Evolutionary conservation across 2,113 vertebrate species (phyloP).

Genomic region (Etia nguti): DNA sequence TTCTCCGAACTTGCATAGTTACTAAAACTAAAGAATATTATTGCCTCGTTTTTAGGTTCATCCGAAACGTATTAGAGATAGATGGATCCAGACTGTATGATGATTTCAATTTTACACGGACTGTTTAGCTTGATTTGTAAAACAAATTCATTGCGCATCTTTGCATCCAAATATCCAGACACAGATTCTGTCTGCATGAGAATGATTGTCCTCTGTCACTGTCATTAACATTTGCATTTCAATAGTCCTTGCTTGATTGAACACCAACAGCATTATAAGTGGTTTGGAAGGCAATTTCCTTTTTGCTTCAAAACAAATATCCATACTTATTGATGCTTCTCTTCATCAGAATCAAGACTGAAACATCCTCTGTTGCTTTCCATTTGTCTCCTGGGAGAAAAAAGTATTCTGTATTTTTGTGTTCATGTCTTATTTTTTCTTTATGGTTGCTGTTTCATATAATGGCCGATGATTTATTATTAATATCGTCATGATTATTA

Average conservation of each 20-base stretch:
- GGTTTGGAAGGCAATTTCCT: conserved; percentile 49
- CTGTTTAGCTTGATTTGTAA: conserved; percentile 11
- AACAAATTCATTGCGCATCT: neutral
- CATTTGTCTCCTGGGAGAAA: neutral
- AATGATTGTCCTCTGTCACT: conserved; percentile 37
- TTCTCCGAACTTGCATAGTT: neutral
- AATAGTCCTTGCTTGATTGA: conserved; percentile 50
- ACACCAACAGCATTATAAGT: conserved; percentile 46
- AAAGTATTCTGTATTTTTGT: neutral
- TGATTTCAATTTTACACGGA: neutral
- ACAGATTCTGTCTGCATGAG: neutral
- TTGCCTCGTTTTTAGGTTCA: neutral
- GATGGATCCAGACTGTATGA: neutral
- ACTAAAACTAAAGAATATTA: neutral
- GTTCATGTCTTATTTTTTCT: neutral
- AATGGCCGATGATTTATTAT: neutral
- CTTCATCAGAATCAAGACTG: conserved; percentile 15
- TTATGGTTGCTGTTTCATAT: neutral
- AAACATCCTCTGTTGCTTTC: neutral
- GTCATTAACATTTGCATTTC: conserved; percentile 66
- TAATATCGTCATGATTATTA: neutral
- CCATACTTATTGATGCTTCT: conserved; percentile 38
- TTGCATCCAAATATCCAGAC: conserved; percentile 23
- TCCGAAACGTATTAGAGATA: neutral
- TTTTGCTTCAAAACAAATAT: conserved; percentile 56